Conservation (phyloP, 1,140 invertebrate genomes). For the Ooceraea biroi region DNA sequence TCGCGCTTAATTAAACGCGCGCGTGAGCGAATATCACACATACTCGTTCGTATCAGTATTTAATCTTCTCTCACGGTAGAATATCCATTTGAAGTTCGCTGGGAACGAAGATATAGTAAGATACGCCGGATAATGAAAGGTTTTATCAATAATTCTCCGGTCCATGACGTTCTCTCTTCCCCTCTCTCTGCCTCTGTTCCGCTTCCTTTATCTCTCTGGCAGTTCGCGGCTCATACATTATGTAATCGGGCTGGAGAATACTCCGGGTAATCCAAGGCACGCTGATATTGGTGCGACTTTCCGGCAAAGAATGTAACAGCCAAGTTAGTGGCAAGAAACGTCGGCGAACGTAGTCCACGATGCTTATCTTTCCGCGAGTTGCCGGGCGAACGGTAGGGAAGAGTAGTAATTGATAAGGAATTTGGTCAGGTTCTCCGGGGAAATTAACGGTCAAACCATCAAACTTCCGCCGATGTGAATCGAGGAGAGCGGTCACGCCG, state of each 20-base stretch:
- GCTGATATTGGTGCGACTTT: not conserved
- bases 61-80: not conserved
- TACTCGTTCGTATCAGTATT: not conserved
- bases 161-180: too few species aligned
- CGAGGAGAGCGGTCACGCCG: slow-evolving; percentile 7
- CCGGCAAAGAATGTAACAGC: not conserved
- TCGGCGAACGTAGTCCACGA: slow-evolving; percentile 39
- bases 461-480: slow-evolving; percentile 44
- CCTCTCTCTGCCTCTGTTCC: too few species aligned
- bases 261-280: not conserved
- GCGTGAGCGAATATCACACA: not conserved
- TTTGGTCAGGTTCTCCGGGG: slow-evolving; percentile 69
- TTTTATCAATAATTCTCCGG: not conserved
- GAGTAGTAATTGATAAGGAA: slow-evolving; percentile 68
- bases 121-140: not conserved
- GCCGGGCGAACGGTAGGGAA: slow-evolving; percentile 3
- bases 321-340: slow-evolving; percentile 46
- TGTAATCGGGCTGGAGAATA: not conserved
- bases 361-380: slow-evolving; percentile 26
- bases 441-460: slow-evolving; percentile 72
- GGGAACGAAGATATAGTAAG: not conserved
- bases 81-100: not conserved
- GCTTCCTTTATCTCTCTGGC: not conserved
- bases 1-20: too few species aligned
- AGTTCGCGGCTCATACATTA: not conserved